A percentile compares a stretch with the other conserved stretches of the same genome.
These are phyloP conservation scores for Oncorhynchus clarkii DNA, from an alignment of 2,113 vertebrate genomes.

Conservation along the genomic window DNA sequence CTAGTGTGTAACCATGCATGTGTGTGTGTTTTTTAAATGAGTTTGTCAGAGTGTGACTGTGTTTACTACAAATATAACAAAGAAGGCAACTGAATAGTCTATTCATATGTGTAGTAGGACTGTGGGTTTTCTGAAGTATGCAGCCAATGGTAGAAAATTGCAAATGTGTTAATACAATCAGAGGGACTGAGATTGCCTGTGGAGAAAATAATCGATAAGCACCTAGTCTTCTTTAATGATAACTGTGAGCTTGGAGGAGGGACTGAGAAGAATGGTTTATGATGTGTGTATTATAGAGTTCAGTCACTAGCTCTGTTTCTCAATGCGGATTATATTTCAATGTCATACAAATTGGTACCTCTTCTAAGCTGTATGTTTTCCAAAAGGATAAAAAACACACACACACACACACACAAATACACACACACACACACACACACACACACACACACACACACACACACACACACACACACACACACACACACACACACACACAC, in stretches of 20 bases:
- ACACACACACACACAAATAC: too few species aligned
- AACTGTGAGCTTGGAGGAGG: constrained; percentile 48
- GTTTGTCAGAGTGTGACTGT: background rate
- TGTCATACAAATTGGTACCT: constrained; percentile 52
- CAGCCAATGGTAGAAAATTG: constrained; percentile 52
- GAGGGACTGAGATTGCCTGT: constrained; percentile 41
- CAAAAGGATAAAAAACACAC: too few species aligned
- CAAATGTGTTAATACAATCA: constrained; percentile 60
- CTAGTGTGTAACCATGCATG: background rate
- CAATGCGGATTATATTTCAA: constrained; percentile 44
- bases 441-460: too few species aligned
- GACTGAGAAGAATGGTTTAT: constrained; percentile 50
- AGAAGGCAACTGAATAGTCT: background rate
- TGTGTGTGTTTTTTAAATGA: too few species aligned
- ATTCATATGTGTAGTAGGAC: too few species aligned
- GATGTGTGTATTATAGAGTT: constrained; percentile 36
- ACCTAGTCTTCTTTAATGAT: constrained; percentile 12
- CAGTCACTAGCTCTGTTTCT: constrained; percentile 48
- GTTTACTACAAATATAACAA: background rate
- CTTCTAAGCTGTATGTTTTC: too few species aligned
- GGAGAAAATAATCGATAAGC: constrained; percentile 32
- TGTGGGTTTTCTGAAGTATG: constrained; percentile 25
- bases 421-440: too few species aligned
- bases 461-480: too few species aligned
- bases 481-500: too few species aligned